Base-by-base conservation (phyloP, 2,797 vertebrate species). In the Neopelma chrysocephalum region DNA sequence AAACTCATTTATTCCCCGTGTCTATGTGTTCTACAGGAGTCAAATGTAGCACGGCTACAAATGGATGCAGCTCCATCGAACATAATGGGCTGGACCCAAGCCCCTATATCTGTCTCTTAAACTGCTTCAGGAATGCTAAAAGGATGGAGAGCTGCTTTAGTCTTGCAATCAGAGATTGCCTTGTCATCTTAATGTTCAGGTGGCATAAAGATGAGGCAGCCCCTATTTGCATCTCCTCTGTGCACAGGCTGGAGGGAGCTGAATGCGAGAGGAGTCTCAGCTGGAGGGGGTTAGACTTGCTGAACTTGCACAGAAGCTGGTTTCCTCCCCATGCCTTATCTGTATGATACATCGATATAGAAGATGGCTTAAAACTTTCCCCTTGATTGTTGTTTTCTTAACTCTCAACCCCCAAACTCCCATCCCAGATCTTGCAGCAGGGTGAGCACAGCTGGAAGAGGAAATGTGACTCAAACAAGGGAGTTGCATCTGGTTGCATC, bases 1-100 rank as follows among this genome's bases (percentile, higher is more conserved):
- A 95, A 95, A 90, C 86, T 95, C 92, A 87, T 96, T 96, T 96
- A 87, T 87, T 94, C 78, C 68, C 93, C 36, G 25, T 48, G 71
- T 81, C 8, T 61, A 45, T 87, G 78, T 77, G 65, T 94, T 94
- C 93, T 95, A 93, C 75, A 87, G 71, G 75, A 96, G 88, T 80
- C 92, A 80, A 90, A 93, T 61, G 78, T 36, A 85, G 78, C 86
- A 85, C 3, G 0, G 71, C 68, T 93, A 72, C 88, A 76, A 94
- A 91, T 72, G 68, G 71, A 94, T 89, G 61, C 71, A 69, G 78
- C 81, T 94, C 54, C 68, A 69, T 53, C 85, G 93, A 95, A 75
- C 82, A 29, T 92, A 95, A 96, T 94, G 83, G 76, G 56, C 56
- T 94, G 88, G 93, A 95, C 95, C 70, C 71, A 90, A 92, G 47